phyloP scores from a whole-genome alignment of 2,113 vertebrate genomes.

The Podarcis cretensis region DNA sequence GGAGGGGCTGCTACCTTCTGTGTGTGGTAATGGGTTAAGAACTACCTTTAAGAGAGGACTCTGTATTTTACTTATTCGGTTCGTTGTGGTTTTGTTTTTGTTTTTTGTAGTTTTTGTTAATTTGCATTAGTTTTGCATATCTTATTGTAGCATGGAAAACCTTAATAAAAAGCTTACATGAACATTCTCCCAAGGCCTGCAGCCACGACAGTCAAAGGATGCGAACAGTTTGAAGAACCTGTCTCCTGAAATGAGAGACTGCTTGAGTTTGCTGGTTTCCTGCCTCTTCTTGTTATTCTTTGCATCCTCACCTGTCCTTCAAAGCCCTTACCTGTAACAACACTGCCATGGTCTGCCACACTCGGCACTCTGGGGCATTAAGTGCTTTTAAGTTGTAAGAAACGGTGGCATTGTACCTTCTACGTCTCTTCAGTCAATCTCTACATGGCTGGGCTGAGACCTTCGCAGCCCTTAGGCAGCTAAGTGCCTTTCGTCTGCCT shows the following conservation, averaged over 20 bases:
- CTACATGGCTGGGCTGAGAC: background rate
- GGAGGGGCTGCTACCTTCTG: too few species aligned
- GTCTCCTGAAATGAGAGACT: background rate
- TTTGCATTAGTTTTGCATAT: too few species aligned
- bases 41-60: too few species aligned
- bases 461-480: slow-evolving; percentile 9
- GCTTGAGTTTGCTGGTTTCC: background rate
- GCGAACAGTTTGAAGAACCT: background rate
- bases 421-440: slow-evolving; percentile 3
- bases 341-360: background rate
- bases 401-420: background rate
- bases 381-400: background rate
- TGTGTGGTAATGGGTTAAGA: too few species aligned
- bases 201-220: background rate
- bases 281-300: slow-evolving; percentile 2
- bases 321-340: slow-evolving; percentile 33
- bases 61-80: too few species aligned
- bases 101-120: too few species aligned
- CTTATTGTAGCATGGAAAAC: too few species aligned
- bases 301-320: background rate
- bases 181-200: background rate
- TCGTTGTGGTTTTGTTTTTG: too few species aligned
- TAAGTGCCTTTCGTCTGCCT: slow-evolving; percentile 48
- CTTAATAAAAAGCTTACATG: too few species aligned
- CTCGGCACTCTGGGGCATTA: background rate